Percentiles rank a stretch among this genome's conserved stretches.
These are phyloP conservation scores for Bombus consobrinus DNA, from an alignment of 1,140 invertebrate genomes.

Conservation along the genomic window DNA sequence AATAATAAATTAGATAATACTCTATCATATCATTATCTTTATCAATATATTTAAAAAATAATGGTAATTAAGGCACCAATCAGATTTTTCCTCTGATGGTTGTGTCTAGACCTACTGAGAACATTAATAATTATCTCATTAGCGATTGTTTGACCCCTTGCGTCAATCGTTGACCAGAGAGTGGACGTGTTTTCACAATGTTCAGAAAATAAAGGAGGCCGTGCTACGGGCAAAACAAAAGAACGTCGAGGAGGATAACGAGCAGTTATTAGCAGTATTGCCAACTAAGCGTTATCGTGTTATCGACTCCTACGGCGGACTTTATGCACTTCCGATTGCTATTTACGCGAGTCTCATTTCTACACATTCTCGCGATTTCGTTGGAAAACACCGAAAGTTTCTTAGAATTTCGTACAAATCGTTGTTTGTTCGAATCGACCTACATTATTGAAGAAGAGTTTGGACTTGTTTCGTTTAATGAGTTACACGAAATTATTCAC, in stretches of 20 bases:
- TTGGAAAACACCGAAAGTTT: not conserved
- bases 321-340: slow-evolving; percentile 69
- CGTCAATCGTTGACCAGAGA: slow-evolving; percentile 49
- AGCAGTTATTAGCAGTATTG: too few species aligned
- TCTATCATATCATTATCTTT: too few species aligned
- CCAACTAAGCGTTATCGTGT: slow-evolving; percentile 9
- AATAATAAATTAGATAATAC: not conserved
- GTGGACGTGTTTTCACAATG: slow-evolving; percentile 50
- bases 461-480: not conserved
- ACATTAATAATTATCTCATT: slow-evolving; percentile 55
- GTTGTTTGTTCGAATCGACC: not conserved
- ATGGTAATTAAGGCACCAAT: slow-evolving; percentile 42
- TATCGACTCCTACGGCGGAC: slow-evolving; percentile 46
- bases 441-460: not conserved
- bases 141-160: slow-evolving; percentile 47
- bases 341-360: not conserved
- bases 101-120: slow-evolving; percentile 40
- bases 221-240: slow-evolving; percentile 40
- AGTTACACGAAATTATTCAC: not conserved
- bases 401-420: not conserved
- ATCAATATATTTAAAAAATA: too few species aligned
- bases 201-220: slow-evolving; percentile 54
- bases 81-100: slow-evolving; percentile 35
- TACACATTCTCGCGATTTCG: not conserved
- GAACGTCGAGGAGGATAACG: slow-evolving; percentile 36